Percentiles rank a stretch among this genome's conserved stretches.
phyloP scores from a whole-genome alignment of 2,797 vertebrate genomes.

The Florisuga fusca region DNA sequence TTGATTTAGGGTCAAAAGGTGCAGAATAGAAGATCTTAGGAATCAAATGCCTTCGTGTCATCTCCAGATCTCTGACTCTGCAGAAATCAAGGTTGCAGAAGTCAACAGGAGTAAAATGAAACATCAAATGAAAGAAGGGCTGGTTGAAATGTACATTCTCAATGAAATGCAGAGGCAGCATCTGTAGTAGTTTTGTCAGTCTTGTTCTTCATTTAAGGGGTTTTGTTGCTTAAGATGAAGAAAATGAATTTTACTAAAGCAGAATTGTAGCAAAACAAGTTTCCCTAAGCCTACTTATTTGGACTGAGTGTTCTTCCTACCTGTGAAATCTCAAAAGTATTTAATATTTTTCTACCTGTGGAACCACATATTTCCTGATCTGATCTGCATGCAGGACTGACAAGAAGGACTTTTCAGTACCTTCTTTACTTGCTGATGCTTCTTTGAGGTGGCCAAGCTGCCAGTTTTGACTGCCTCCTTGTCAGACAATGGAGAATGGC shows the following conservation, averaged over 20 bases:
- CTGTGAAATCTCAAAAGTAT: background rate
- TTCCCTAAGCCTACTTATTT: background rate
- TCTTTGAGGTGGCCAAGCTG: background rate
- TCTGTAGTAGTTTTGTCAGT: background rate
- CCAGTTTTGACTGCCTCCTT: background rate
- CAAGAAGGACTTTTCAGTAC: background rate
- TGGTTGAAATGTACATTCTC: background rate
- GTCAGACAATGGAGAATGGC: background rate
- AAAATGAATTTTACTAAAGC: background rate
- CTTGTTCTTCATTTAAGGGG: background rate
- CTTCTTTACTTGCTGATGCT: background rate
- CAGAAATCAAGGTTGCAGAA: background rate
- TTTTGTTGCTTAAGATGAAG: background rate
- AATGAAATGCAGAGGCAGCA: background rate
- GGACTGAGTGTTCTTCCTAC: background rate
- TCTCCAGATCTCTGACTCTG: background rate
- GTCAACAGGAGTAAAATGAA: background rate
- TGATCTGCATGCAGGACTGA: background rate
- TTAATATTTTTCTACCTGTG: background rate
- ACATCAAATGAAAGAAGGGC: background rate
- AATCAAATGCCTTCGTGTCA: background rate
- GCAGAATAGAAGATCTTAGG: background rate
- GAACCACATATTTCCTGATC: background rate
- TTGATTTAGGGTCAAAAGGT: background rate
- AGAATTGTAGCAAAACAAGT: background rate